A percentile compares a stretch with the other conserved stretches of the same genome.
phyloP scores from a whole-genome alignment of 2,113 vertebrate species.

The Cariama cristata region DNA sequence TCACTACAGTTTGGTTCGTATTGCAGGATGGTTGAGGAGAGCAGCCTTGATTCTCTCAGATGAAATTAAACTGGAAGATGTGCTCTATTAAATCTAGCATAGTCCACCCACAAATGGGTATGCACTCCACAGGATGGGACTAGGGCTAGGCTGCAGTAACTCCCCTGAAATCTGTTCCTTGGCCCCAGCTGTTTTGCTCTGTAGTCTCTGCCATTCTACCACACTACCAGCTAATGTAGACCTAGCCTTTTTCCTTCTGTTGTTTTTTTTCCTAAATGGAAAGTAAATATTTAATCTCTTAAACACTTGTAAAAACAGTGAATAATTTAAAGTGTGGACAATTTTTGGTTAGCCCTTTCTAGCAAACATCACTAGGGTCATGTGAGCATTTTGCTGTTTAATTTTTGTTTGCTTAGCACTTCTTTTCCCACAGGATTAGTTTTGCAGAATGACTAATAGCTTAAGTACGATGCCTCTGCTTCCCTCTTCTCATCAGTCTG shows the following conservation, averaged over 20 bases:
- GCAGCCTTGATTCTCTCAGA: not conserved
- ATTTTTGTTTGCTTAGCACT: not conserved
- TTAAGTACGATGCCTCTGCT: not conserved
- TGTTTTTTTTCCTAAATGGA: not conserved
- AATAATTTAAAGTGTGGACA: not conserved
- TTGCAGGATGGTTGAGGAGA: not conserved
- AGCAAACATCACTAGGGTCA: not conserved
- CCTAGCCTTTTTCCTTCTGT: not conserved
- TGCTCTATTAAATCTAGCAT: not conserved
- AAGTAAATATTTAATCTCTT: not conserved
- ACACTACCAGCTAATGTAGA: not conserved
- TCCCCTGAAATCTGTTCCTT: not conserved
- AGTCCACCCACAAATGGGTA: not conserved
- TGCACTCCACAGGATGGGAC: not conserved
- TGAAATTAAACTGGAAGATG: not conserved
- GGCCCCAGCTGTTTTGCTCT: not conserved
- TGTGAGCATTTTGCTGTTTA: not conserved
- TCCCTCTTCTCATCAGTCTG: not conserved
- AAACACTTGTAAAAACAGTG: not conserved
- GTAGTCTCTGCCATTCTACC: not conserved
- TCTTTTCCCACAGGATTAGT: not conserved
- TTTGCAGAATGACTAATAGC: not conserved
- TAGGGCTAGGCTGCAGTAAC: not conserved
- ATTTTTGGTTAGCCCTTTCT: not conserved
- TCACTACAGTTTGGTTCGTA: accelerated